Conservation (phyloP, 2,888 invertebrate genomes). For the Pherbina coryleti region DNA sequence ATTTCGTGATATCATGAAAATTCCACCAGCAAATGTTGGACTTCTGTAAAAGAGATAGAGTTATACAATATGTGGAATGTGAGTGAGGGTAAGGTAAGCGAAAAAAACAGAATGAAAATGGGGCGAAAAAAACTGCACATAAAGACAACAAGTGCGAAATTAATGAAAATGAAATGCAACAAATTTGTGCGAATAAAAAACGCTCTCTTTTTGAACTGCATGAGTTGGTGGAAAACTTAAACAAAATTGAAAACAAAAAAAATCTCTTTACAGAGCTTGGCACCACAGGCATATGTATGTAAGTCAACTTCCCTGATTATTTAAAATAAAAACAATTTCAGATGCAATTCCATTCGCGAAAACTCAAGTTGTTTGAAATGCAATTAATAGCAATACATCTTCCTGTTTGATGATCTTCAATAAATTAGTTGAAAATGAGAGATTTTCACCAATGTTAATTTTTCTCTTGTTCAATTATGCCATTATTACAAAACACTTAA, state of each 20-base stretch:
- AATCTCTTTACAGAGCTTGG: background rate
- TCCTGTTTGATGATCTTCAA: no score
- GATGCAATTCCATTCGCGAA: no score
- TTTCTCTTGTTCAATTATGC: no score
- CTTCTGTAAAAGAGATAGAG: conserved; percentile 51
- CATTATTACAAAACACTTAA: no score
- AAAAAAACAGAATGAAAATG: conserved; percentile 1
- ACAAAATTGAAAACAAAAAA: background rate
- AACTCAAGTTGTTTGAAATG: no score
- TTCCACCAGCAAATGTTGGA: conserved; percentile 65
- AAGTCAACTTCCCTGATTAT: no score
- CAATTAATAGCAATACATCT: no score
- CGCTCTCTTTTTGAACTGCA: background rate
- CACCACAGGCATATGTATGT: no score
- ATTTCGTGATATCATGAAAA: conserved; percentile 67
- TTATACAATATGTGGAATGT: background rate
- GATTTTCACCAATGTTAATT: no score
- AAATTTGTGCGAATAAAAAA: background rate
- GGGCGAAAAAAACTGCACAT: background rate
- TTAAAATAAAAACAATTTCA: no score
- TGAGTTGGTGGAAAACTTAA: background rate
- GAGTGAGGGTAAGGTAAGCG: conserved; percentile 27
- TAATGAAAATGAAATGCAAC: background rate
- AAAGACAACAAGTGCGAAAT: background rate
- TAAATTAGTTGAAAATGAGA: no score